Percentiles rank a stretch among this genome's conserved stretches.
Conservation (phyloP, 2,888 invertebrate species). For the Mimachlamys varia region DNA sequence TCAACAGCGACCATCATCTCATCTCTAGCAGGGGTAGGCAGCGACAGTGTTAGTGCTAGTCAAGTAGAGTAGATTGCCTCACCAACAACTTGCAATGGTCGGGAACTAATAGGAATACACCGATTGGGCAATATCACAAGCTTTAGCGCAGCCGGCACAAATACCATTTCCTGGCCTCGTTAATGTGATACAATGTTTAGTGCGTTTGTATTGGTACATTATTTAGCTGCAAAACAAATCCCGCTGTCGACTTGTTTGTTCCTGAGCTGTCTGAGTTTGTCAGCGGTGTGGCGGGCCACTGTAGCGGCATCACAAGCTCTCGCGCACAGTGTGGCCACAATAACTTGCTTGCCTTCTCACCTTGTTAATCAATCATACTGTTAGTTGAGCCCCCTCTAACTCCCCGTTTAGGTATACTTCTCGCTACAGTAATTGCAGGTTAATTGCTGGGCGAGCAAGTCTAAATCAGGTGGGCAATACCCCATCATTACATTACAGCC, state of each 20-base stretch:
- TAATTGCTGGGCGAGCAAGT: background rate
- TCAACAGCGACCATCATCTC: constrained; percentile 28
- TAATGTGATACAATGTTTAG: constrained; percentile 30
- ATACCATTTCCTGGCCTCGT: constrained; percentile 31
- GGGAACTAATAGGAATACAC: constrained; percentile 8
- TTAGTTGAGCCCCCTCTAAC: background rate
- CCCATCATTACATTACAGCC: background rate
- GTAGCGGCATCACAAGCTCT: background rate
- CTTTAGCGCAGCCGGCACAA: constrained; percentile 36
- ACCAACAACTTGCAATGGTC: background rate
- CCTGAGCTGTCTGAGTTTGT: constrained; percentile 28
- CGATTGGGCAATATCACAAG: constrained; percentile 31
- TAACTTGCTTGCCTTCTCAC: background rate
- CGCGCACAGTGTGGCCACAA: constrained; percentile 7
- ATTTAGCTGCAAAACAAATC: constrained; percentile 36
- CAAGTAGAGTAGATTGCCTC: constrained; percentile 34
- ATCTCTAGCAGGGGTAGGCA: background rate
- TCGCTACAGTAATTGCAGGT: background rate
- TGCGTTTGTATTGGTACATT: constrained; percentile 31
- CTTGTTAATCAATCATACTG: background rate
- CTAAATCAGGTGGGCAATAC: background rate
- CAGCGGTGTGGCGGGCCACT: background rate
- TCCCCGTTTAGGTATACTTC: background rate
- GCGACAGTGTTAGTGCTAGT: constrained; percentile 15
- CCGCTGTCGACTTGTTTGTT: constrained; percentile 27